Conservation (phyloP, 2,888 invertebrate species). For the Schizaphis graminum region DNA sequence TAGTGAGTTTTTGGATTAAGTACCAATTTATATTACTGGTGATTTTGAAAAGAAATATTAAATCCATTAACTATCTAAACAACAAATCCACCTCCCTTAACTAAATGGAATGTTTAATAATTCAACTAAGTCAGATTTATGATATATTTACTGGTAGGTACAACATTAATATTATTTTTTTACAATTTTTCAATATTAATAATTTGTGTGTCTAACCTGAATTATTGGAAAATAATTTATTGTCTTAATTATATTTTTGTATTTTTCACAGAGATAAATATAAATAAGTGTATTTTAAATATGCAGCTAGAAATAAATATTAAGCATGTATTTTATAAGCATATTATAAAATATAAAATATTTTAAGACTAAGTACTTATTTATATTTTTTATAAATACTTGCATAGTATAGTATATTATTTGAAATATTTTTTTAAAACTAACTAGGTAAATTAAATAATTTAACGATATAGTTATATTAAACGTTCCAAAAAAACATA, state of each 20-base stretch:
- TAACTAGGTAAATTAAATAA: no score
- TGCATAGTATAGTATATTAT: neutral
- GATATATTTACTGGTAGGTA: neutral
- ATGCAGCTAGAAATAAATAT: neutral
- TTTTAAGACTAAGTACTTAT: neutral
- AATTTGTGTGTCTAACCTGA: neutral
- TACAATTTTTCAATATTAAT: neutral
- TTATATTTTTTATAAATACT: neutral
- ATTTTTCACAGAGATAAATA: neutral
- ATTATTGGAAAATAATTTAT: neutral
- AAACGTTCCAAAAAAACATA: neutral
- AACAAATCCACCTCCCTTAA: neutral
- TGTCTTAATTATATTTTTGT: neutral
- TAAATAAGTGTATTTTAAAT: neutral
- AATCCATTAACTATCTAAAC: neutral
- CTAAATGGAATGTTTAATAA: neutral
- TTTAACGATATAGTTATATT: no score
- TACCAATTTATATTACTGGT: neutral
- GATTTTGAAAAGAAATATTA: neutral
- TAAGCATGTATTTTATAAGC: neutral
- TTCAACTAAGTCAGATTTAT: neutral
- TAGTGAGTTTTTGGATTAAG: neutral
- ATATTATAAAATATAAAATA: neutral
- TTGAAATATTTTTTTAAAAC: no score
- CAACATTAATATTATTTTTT: neutral